Evolutionary conservation across 2,113 vertebrate genomes (phyloP), one percentile per base, ranked within the genome.

Genomic region (Vombatus ursinus): DNA sequence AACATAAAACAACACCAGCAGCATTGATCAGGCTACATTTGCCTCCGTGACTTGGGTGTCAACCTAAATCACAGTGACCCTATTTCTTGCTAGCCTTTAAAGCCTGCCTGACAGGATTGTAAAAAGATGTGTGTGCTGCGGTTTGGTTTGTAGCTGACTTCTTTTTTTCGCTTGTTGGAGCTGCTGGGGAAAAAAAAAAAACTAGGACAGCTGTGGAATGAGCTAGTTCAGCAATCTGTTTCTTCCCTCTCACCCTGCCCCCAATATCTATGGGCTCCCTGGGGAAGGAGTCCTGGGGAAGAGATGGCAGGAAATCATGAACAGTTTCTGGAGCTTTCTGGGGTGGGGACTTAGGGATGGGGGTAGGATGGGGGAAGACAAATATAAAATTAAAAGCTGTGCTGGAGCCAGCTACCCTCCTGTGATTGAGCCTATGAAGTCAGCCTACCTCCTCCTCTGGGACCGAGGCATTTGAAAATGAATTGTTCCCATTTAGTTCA

Each of bases 191-290:
- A 16, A 16, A 51, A 57, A 95, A 97, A 95, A 95, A 98, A 97
- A 93, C 92, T 96, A 90, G 54, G 92, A 97, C 96, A 97, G 96
- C 95, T 97, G 94, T 96, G 92, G 97, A 98, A 98, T 95, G 94
- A 97, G 92, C 96, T 98, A 96, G 96, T 97, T 98, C 97, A 97
- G 97, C 97, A 98, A 97, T 97, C 98, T 94, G 96, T 77, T 96
- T 97, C 90, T 77, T 95, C 89, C 57, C 94, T 95, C 44, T 96
- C 92, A 94, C 95, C 52, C 93, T 96, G 50, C 57, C 97, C 94
- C 96, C 92, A 89, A 84, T 93, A 11, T 90, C 94, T 94, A 23
- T 95, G 50, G 52, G 91, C 91, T 96, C 95, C 96, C 98, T 91
- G 90, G 92, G 92, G 96, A 98, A 96, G 96, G 14, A 96, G 95